Conservation (phyloP, 2,797 vertebrate genomes). For the Leptoclinus maculatus region DNA sequence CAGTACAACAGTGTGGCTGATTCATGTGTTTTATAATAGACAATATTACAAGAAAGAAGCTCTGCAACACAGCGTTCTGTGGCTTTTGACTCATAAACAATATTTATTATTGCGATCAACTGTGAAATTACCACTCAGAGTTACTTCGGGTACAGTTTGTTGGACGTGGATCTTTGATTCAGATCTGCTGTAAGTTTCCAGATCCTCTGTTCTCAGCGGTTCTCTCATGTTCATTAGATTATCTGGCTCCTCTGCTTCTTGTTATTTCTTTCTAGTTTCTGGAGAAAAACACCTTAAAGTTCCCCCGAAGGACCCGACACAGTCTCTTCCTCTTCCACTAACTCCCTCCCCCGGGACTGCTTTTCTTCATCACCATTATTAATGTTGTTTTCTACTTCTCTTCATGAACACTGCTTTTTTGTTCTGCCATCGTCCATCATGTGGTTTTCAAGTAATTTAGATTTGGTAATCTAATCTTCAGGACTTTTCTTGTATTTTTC, state of each 20-base stretch:
- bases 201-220: background rate
- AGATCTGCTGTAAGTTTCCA: background rate
- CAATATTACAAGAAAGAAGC: background rate
- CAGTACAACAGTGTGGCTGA: background rate
- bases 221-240: conserved; percentile 3
- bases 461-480: conserved; percentile 5
- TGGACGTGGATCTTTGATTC: background rate
- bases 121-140: background rate
- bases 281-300: conserved; percentile 17
- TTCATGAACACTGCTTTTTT: background rate
- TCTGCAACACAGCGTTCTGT: background rate
- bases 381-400: background rate
- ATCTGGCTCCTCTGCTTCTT: background rate
- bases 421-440: conserved; percentile 5
- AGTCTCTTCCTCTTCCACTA: background rate
- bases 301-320: background rate
- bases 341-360: background rate
- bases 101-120: background rate
- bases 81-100: background rate
- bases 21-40: background rate
- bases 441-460: conserved; percentile 7
- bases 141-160: background rate
- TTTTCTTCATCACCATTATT: background rate
- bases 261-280: conserved; percentile 10
- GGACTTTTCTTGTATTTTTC: background rate